Conservation (phyloP, 1,140 invertebrate species). For the Eumaeus atala region DNA sequence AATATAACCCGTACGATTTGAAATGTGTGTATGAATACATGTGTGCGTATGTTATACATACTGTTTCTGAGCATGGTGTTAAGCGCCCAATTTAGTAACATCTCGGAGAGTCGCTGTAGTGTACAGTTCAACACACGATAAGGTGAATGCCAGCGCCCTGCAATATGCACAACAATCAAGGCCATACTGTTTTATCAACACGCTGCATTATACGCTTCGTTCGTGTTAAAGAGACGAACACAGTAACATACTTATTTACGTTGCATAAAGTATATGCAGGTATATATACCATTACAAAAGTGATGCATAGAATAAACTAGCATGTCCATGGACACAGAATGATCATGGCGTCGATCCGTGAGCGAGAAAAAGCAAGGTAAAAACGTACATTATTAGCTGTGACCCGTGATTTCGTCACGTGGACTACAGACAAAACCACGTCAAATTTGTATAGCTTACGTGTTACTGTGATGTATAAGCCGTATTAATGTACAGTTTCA, state of each 20-base stretch:
- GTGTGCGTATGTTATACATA: constrained; percentile 1
- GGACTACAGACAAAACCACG: too few relatives aligned
- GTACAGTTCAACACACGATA: constrained; percentile 70
- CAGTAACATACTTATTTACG: not conserved
- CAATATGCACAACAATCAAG: constrained; percentile 54
- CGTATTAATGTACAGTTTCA: too few relatives aligned
- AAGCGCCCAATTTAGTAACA: constrained; percentile 35
- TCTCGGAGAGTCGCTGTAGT: constrained; percentile 49
- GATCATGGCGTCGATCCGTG: too few relatives aligned
- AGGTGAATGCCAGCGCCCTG: constrained; percentile 53
- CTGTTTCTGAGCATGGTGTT: constrained; percentile 1
- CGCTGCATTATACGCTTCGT: constrained; percentile 19
- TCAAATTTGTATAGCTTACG: too few relatives aligned
- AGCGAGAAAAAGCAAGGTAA: too few relatives aligned
- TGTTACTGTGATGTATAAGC: too few relatives aligned
- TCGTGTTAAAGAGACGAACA: not conserved
- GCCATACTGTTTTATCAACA: constrained; percentile 45
- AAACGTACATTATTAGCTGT: too few relatives aligned
- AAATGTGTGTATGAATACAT: constrained; percentile 23
- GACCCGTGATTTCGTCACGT: too few relatives aligned
- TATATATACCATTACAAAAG: too few relatives aligned
- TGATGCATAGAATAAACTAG: too few relatives aligned
- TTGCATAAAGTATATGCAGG: too few relatives aligned
- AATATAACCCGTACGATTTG: constrained; percentile 42
- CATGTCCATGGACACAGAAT: too few relatives aligned